phyloP scores from a whole-genome alignment of 2,888 invertebrate genomes.

The Suillia variegata region DNA sequence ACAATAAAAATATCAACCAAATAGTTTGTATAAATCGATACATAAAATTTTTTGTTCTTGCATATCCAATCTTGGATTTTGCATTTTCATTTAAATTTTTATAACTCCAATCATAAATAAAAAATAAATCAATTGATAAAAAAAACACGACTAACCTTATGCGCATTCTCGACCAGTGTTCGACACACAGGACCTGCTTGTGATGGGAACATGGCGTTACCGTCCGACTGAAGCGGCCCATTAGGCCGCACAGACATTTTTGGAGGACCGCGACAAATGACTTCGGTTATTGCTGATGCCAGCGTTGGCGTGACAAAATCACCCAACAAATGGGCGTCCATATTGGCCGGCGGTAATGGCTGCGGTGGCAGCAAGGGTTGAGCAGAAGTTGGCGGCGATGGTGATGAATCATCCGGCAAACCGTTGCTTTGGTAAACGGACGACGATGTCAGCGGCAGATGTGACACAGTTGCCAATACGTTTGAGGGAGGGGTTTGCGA shows the following conservation, averaged over 20 bases:
- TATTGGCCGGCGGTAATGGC: conserved; percentile 43
- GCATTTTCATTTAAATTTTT: too few relatives aligned
- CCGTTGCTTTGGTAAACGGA: conserved; percentile 1
- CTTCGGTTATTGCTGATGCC: conserved; percentile 52
- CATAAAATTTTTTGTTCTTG: too few relatives aligned
- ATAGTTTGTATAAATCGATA: too few relatives aligned
- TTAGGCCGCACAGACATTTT: conserved; percentile 62
- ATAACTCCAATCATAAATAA: too few relatives aligned
- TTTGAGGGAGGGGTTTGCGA: conserved; percentile 23
- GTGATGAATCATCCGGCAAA: neutral
- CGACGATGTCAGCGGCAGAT: neutral
- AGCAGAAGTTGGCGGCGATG: conserved; percentile 3
- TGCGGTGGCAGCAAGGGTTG: neutral
- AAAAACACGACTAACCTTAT: too few relatives aligned
- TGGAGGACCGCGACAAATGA: conserved; percentile 57
- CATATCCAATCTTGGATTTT: too few relatives aligned
- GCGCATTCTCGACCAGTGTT: conserved; percentile 66
- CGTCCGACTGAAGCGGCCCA: conserved; percentile 61
- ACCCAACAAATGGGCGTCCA: conserved; percentile 60
- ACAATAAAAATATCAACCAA: too few relatives aligned
- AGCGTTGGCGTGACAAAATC: conserved; percentile 50
- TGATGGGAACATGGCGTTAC: conserved; percentile 62
- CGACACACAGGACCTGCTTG: conserved; percentile 66
- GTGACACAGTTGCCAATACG: neutral
- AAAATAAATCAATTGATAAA: too few relatives aligned